These are phyloP conservation scores for Myopa testacea DNA, from an alignment of 2,888 invertebrate species.

Conservation along the genomic window DNA sequence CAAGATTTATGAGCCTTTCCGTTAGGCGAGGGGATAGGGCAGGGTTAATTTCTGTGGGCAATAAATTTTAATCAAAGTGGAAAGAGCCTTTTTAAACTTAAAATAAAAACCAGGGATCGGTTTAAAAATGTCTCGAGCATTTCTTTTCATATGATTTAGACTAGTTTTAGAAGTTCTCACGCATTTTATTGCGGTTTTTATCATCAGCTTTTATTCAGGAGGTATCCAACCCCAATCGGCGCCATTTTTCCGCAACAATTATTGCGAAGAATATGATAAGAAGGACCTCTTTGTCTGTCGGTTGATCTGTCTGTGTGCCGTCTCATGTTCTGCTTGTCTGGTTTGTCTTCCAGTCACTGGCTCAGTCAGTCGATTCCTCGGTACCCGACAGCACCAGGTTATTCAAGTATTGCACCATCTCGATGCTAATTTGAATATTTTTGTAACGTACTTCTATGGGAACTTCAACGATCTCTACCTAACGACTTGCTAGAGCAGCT, in stretches of 20 bases:
- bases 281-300: background rate
- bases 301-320: background rate
- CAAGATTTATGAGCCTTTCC: conserved; percentile 36
- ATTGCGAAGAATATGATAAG: background rate
- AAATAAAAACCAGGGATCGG: background rate
- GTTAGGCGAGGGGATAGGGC: background rate
- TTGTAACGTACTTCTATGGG: conserved; percentile 50
- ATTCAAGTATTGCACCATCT: conserved; percentile 33
- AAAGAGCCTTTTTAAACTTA: background rate
- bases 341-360: background rate
- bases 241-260: conserved; percentile 39
- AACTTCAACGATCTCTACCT: background rate
- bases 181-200: background rate
- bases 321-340: background rate
- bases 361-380: background rate
- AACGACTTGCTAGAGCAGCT: background rate
- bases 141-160: background rate
- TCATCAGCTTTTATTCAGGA: background rate
- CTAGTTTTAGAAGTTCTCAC: background rate
- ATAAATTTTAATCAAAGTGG: conserved; percentile 22
- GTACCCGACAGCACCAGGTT: conserved; percentile 27
- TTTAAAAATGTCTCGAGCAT: background rate
- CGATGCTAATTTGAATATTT: conserved; percentile 50
- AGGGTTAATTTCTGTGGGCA: background rate
- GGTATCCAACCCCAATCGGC: background rate